phyloP scores from a whole-genome alignment of 1,140 invertebrate species.

The Dreissena rostriformis region DNA sequence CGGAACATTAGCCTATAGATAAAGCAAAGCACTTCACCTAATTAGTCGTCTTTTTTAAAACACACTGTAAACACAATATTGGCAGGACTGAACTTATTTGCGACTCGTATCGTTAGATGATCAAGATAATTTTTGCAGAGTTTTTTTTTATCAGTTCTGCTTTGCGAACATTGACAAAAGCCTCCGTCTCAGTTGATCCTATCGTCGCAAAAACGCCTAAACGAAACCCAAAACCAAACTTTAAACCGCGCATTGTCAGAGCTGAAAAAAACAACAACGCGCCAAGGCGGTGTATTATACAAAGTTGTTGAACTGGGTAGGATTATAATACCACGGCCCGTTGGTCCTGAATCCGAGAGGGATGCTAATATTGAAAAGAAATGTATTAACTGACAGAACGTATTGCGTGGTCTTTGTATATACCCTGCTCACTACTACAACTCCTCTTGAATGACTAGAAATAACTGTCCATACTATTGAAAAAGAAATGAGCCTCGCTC shows the following conservation, averaged over 20 bases:
- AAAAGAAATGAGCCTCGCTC: too few species aligned
- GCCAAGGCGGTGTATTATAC: conserved; percentile 25
- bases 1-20: too few species aligned
- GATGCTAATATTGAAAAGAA: conserved; percentile 19
- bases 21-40: too few species aligned
- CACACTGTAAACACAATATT: too few species aligned
- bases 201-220: conserved; percentile 37
- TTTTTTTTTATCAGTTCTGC: conserved; percentile 43
- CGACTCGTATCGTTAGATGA: conserved; percentile 24
- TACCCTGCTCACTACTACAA: too few species aligned
- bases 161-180: conserved; percentile 43
- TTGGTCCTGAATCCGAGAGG: conserved; percentile 28
- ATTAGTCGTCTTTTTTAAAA: too few species aligned
- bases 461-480: too few species aligned
- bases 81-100: too few species aligned
- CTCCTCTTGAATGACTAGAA: too few species aligned
- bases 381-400: conserved; percentile 11
- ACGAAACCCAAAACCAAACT: conserved; percentile 54
- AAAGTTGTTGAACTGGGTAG: conserved; percentile 41
- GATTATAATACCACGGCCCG: conserved; percentile 31
- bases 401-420: background rate
- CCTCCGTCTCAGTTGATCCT: conserved; percentile 21
- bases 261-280: conserved; percentile 20
- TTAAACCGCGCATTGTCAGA: conserved; percentile 46
- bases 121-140: conserved; percentile 27